A percentile compares a stretch with the other conserved stretches of the same genome.
These are phyloP conservation scores for Cheirogaleus major DNA, from an alignment of 2,797 vertebrate genomes.

Conservation along the genomic window DNA sequence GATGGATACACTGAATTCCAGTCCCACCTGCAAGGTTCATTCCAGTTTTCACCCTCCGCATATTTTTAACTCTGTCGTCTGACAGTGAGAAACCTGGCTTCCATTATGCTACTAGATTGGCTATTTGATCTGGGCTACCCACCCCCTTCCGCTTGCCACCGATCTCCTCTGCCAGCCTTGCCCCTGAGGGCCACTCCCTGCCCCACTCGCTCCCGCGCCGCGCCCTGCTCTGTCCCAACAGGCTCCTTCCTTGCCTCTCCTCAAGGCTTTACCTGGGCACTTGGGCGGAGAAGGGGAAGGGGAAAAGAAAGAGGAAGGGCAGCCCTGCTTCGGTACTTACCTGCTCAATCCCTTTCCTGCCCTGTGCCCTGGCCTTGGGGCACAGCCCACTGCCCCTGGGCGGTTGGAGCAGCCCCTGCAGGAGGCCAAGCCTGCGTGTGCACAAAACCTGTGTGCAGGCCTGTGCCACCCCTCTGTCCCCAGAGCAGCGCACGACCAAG, in stretches of 20 bases:
- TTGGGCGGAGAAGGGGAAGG: neutral
- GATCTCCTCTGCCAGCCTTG: neutral
- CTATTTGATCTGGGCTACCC: neutral
- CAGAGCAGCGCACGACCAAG: neutral
- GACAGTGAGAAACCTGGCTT: neutral
- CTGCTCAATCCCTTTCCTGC: neutral
- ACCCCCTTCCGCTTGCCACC: no score
- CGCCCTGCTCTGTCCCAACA: neutral
- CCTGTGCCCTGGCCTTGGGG: accelerated
- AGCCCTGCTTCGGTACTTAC: neutral
- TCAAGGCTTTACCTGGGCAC: no score
- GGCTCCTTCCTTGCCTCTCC: no score
- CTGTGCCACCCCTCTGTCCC: neutral
- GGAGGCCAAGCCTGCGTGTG: neutral
- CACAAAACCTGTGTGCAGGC: neutral
- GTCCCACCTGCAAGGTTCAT: neutral
- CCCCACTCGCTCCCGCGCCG: neutral
- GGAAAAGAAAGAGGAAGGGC: neutral
- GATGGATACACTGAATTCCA: neutral
- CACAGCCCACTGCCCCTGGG: neutral
- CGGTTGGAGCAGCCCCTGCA: neutral
- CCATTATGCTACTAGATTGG: no score
- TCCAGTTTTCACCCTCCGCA: neutral
- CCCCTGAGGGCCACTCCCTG: neutral
- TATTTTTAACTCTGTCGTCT: neutral